Evolutionary conservation across 2,113 vertebrate species (phyloP), one percentile per base, ranked within the genome.

Genomic region (Mungos mungo): DNA sequence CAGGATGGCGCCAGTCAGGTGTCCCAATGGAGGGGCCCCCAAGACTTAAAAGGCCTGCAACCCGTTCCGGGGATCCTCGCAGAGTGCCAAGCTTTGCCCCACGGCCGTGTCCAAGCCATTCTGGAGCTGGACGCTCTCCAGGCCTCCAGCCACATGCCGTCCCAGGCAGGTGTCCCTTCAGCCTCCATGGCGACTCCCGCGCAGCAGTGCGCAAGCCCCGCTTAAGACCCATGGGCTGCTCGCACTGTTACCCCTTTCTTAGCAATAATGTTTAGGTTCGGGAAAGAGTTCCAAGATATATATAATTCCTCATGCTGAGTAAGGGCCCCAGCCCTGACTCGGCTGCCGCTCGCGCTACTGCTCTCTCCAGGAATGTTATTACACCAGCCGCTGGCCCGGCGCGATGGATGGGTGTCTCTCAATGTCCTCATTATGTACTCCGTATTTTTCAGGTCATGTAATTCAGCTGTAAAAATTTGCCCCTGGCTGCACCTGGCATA

Each of bases 261-360:
- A 99, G 98, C 98, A 98, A 98, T 98, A 98, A 98, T 99, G 99
- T 99, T 99, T 99, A 98, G 98, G 98, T 99, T 99, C 97, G 38
- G 98, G 98, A 98, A 98, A 98, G 98, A 97, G 97, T 98, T 99
- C 99, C 98, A 99, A 99, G 98, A 98, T 99, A 98, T 98, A 99
- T 99, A 99, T 97, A 98, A 98, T 98, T 97, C 97, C 98, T 98
- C 98, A 97, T 98, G 99, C 99, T 99, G 98, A 99, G 98, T 98
- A 98, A 99, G 98, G 98, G 96, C 98, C 98, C 98, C 98, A 97
- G 98, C 94, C 97, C 98, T 97, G 98, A 94, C 97, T 98, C 97
- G 72, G 72, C 98, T 90, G 93, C 98, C 97, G 72, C 97, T 95
- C 97, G 85, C 92, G 96, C 98, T 98, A 88, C 98, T 90, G 66